Evolutionary conservation across 1,140 invertebrate genomes (phyloP).

Genomic region (Eriosoma lanigerum): DNA sequence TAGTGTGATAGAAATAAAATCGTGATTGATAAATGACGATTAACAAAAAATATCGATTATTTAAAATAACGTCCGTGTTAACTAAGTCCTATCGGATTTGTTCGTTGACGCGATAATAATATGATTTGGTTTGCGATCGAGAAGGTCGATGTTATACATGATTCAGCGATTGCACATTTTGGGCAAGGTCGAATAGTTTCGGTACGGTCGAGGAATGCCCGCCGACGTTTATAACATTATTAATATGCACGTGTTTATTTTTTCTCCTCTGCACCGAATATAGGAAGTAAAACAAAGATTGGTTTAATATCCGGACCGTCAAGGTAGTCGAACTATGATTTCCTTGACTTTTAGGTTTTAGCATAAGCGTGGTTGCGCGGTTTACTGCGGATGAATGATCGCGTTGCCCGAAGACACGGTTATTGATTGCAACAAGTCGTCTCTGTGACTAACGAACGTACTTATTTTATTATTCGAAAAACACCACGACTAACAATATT

Average conservation of each 20-base stretch:
- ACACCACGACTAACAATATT: too few relatives aligned
- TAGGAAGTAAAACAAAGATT: constrained; percentile 19
- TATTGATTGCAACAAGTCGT: too few relatives aligned
- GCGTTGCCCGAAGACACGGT: too few relatives aligned
- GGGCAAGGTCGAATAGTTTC: constrained; percentile 22
- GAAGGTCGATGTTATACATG: constrained; percentile 1
- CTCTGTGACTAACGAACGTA: too few relatives aligned
- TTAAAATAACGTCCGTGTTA: too few relatives aligned
- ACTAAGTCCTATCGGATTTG: too few relatives aligned
- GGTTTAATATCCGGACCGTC: constrained; percentile 28
- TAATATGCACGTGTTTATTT: background rate
- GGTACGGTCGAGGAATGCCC: background rate
- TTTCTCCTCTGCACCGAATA: background rate
- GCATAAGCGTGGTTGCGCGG: background rate
- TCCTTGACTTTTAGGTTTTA: constrained; percentile 47
- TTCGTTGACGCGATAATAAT: too few relatives aligned
- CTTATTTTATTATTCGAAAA: too few relatives aligned
- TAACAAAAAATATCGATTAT: too few relatives aligned
- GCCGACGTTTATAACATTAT: background rate
- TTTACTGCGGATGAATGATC: constrained; percentile 9
- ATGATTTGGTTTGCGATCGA: background rate
- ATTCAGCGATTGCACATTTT: constrained; percentile 14
- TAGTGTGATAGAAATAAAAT: background rate
- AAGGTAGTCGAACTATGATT: constrained; percentile 43
- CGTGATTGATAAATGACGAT: too few relatives aligned